Base-by-base conservation (phyloP, 2,888 invertebrate species). In the Galeopsomyia nigrocyanea region DNA sequence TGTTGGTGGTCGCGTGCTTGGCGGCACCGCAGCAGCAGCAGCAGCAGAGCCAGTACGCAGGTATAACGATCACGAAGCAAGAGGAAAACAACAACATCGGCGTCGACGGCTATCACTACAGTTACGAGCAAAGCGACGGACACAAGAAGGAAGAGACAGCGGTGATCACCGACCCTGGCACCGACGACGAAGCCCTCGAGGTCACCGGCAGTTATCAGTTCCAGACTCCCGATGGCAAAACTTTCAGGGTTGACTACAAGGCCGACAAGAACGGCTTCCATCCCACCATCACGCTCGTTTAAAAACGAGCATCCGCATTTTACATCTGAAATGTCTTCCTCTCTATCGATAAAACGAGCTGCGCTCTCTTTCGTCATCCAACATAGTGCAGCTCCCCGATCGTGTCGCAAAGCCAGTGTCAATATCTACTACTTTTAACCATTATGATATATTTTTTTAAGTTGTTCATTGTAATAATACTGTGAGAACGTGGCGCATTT, bases 21-120 rank as follows among this genome's bases (percentile, higher is more conserved):
- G 81, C 83, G 5, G 85, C 85, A 13, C 85, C 86, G 1, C 86
- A 84, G 53, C 68, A 65, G 3, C 19, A 65, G 3, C 19, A 57
- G 26, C 26, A 26, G 26, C 26, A 26, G n/a, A 81, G 77, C 70
- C 82, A 82, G 3, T 82, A 83, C 58, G 73, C 71, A 0, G 84
- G 83, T 5, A 80, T 86, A 51, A 86, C 85, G 39, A 85, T 86
- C 66, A 73, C 82, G 6, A 82, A 79, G 22, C 85, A 86, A 70
- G 86, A 86, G 58, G 86, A 86, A 69, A 80, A 81, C 64, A 85
- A 86, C 77, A 86, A 83, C 76, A 86, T 86, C 69, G 86, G 86
- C 3, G 82, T 86, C 6, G 79, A 79, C 46, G 82, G 85, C 51
- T 86, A 86, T 74, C 85, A 82, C 73, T 86, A 83, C 77, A 85